Percentiles rank a stretch among this genome's conserved stretches.
Conservation (phyloP, 2,797 vertebrate species). For the Petrocephalus schoutedeni region DNA sequence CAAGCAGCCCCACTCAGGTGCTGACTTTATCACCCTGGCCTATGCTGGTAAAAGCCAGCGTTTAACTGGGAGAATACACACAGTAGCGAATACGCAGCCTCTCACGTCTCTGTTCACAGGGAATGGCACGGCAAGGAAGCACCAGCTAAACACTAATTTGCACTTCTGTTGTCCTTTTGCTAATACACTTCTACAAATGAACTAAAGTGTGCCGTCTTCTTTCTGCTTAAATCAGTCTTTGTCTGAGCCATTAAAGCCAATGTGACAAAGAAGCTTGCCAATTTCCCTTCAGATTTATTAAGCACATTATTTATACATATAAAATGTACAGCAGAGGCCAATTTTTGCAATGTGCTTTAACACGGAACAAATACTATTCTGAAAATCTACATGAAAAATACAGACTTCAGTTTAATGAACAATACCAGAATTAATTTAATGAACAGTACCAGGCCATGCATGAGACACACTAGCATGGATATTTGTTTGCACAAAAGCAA, state of each 20-base stretch:
- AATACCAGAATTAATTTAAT: not conserved
- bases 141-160: not conserved
- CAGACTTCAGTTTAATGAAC: not conserved
- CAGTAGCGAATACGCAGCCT: not conserved
- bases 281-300: not conserved
- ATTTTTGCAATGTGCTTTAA: not conserved
- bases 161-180: not conserved
- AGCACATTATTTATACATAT: not conserved
- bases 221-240: not conserved
- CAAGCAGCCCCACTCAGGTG: not conserved
- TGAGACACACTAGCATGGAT: not conserved
- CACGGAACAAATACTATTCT: not conserved
- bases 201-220: not conserved
- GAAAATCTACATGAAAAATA: not conserved
- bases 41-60: not conserved
- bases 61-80: slow-evolving; percentile 7
- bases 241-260: not conserved
- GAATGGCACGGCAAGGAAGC: not conserved
- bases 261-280: not conserved
- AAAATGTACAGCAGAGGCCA: not conserved
- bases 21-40: not conserved
- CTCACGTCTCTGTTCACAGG: not conserved
- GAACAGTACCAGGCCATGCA: not conserved
- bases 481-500: not conserved
- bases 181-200: not conserved